Conservation (phyloP, 35 echinoderm and acorn worm genomes). For the Acanthaster planci region DNA sequence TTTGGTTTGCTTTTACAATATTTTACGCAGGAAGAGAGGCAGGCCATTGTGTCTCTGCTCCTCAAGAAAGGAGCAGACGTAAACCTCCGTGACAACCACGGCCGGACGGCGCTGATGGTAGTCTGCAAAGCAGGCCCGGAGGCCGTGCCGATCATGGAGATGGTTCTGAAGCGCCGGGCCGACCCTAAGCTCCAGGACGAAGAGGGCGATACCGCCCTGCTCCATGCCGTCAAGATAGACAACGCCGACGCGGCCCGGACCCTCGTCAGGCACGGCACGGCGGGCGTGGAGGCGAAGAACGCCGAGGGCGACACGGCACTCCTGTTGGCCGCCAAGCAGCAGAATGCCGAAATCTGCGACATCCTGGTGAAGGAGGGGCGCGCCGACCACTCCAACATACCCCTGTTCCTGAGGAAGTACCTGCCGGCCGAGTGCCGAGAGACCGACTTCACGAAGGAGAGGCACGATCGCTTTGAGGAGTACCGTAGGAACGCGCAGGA, state of each 20-base stretch:
- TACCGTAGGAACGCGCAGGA: not conserved
- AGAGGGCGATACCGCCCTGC: conserved; percentile 77
- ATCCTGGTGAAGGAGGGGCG: conserved; percentile 48
- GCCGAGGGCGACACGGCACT: conserved; percentile 51
- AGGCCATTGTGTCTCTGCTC: conserved; percentile 53
- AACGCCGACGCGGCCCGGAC: conserved; percentile 66
- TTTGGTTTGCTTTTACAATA: too few species aligned
- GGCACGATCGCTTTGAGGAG: conserved; percentile 12
- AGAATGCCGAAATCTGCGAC: conserved; percentile 78
- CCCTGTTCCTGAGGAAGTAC: conserved; percentile 45
- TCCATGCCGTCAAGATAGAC: conserved; percentile 78
- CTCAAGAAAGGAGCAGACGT: conserved; percentile 73
- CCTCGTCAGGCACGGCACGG: conserved; percentile 27
- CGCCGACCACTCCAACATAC: conserved; percentile 38
- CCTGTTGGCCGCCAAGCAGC: conserved; percentile 68
- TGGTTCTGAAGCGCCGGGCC: conserved; percentile 28
- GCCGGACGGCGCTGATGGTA: conserved; percentile 77
- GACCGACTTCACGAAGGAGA: not conserved
- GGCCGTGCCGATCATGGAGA: conserved; percentile 48
- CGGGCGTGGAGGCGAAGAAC: conserved; percentile 52
- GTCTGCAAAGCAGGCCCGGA: conserved; percentile 62
- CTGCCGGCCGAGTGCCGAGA: conserved; percentile 47
- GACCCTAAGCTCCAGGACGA: conserved; percentile 81
- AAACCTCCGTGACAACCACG: conserved; percentile 70
- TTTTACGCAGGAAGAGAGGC: conserved; percentile 14